phyloP scores from a whole-genome alignment of 2,797 vertebrate genomes.

The Oreonectes daqikongensis region DNA sequence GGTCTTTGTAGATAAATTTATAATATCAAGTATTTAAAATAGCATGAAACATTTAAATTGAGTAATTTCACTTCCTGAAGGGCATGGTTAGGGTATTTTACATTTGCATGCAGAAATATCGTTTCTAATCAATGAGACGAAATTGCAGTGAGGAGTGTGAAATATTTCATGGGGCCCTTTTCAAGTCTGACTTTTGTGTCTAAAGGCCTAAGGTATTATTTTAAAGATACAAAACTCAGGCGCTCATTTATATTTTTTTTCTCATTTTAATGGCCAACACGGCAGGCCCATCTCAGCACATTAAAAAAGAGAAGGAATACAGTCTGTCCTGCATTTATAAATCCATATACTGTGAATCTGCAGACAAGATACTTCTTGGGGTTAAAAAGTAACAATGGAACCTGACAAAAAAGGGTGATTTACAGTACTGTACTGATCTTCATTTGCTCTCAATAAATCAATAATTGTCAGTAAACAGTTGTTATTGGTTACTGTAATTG shows the following conservation, averaged over 20 bases:
- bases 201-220: constrained; percentile 25
- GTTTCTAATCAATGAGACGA: constrained; percentile 72
- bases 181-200: constrained; percentile 56
- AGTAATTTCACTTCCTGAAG: constrained; percentile 81
- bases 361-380: not conserved
- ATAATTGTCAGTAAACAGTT: constrained; percentile 34
- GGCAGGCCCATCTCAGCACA: constrained; percentile 8
- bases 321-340: constrained; percentile 41
- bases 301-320: constrained; percentile 3
- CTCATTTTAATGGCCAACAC: not conserved
- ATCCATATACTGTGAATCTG: constrained; percentile 22
- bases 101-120: constrained; percentile 69
- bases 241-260: constrained; percentile 3
- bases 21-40: constrained; percentile 82
- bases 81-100: constrained; percentile 71
- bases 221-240: constrained; percentile 16
- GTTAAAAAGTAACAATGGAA: constrained; percentile 21
- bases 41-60: constrained; percentile 82
- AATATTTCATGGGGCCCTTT: constrained; percentile 65
- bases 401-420: no score
- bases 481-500: constrained; percentile 25
- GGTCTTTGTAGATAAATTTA: constrained; percentile 80
- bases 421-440: constrained; percentile 16
- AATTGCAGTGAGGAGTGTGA: constrained; percentile 67
- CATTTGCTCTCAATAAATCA: constrained; percentile 40